Evolutionary conservation across 2,797 vertebrate species (phyloP).

Genomic region (Dryobates pubescens): DNA sequence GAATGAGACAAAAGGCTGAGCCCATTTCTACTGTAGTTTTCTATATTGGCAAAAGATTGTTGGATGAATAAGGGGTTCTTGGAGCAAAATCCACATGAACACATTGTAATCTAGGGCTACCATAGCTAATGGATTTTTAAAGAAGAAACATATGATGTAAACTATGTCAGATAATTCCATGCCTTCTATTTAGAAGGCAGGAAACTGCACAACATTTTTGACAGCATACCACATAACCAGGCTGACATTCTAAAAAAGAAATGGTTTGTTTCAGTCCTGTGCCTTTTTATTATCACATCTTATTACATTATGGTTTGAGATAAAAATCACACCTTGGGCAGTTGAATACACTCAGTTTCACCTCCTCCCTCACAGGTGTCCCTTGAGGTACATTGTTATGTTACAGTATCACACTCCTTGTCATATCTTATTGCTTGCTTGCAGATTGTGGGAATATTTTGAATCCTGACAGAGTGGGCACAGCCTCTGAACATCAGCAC

Average conservation of each 20-base stretch:
- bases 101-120: neutral
- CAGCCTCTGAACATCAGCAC: conserved; percentile 51
- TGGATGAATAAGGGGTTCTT: neutral
- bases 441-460: conserved; percentile 45
- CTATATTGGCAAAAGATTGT: neutral
- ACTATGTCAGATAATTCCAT: neutral
- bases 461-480: conserved; percentile 34
- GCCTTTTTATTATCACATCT: conserved; percentile 72
- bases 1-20: neutral
- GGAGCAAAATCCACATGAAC: neutral
- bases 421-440: conserved; percentile 28
- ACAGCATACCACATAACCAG: neutral
- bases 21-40: neutral
- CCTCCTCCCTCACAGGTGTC: conserved; percentile 61
- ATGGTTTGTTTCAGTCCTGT: conserved; percentile 26
- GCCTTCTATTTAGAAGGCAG: neutral
- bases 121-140: neutral
- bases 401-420: conserved; percentile 41
- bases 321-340: conserved; percentile 63
- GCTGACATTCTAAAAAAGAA: conserved; percentile 27
- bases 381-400: conserved; percentile 17
- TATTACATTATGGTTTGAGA: conserved; percentile 64
- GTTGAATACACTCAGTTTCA: conserved; percentile 48
- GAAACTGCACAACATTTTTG: conserved; percentile 11
- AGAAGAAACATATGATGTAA: neutral